A percentile compares a stretch with the other conserved stretches of the same genome.
Evolutionary conservation across 2,888 invertebrate genomes (phyloP).

Genomic region (Eupithecia centaureata): DNA sequence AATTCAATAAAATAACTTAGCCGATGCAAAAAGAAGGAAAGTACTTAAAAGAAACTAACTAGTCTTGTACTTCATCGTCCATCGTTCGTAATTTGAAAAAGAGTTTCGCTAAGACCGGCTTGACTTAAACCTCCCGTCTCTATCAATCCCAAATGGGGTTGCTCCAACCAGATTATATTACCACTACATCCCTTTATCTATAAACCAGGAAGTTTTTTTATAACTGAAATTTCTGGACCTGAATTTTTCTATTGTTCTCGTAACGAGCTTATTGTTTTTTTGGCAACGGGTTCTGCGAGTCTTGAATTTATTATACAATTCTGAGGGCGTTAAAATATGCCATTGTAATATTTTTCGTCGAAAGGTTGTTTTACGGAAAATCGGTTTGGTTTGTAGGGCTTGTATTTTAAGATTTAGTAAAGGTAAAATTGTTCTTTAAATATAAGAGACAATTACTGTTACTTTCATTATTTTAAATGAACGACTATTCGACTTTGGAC

Average conservation of each 20-base stretch:
- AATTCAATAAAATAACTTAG: not conserved
- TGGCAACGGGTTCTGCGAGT: slow-evolving; percentile 25
- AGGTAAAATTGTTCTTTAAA: too few relatives aligned
- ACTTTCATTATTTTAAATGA: too few relatives aligned
- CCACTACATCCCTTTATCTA: slow-evolving; percentile 37
- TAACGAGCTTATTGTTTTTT: slow-evolving; percentile 37
- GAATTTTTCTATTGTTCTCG: slow-evolving; percentile 32
- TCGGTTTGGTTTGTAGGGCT: not conserved
- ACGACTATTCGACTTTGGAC: too few relatives aligned
- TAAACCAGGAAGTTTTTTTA: slow-evolving; percentile 41
- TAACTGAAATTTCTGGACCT: slow-evolving; percentile 39
- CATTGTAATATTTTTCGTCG: slow-evolving; percentile 14
- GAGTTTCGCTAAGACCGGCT: too few relatives aligned
- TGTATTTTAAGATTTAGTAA: not conserved
- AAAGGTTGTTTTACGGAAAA: not conserved
- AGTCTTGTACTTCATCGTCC: not conserved
- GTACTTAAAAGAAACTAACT: not conserved
- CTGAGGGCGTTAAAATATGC: slow-evolving; percentile 17
- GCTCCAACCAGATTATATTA: slow-evolving; percentile 40
- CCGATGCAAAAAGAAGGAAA: not conserved
- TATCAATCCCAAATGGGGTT: slow-evolving; percentile 16
- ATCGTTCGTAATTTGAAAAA: not conserved
- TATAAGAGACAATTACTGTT: too few relatives aligned
- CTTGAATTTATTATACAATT: slow-evolving; percentile 22
- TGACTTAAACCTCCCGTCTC: too few relatives aligned